Evolutionary conservation across 2,113 vertebrate genomes (phyloP).

Genomic region (Pachypanchax playfairii): DNA sequence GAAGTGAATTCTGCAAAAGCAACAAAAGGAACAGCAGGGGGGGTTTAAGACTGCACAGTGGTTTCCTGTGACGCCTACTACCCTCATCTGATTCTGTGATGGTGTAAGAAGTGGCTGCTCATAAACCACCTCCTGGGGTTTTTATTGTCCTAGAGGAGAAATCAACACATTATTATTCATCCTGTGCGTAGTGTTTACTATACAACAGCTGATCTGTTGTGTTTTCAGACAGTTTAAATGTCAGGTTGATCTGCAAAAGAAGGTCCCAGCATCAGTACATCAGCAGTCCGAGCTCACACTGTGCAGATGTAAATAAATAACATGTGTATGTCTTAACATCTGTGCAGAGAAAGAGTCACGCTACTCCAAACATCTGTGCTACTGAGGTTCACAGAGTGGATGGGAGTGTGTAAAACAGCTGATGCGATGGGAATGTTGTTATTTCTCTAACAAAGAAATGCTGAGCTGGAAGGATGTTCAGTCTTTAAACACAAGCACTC

Average conservation of each 20-base stretch:
- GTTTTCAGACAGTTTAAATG: constrained; percentile 23
- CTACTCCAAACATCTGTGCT: background rate
- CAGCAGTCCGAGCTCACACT: background rate
- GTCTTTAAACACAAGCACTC: background rate
- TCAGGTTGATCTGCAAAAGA: constrained; percentile 12
- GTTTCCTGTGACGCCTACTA: background rate
- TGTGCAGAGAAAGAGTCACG: background rate
- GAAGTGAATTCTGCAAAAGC: background rate
- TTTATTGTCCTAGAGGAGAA: background rate
- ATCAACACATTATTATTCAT: background rate
- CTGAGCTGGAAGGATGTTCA: background rate
- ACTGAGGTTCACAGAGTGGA: constrained; percentile 24
- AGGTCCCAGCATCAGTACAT: constrained; percentile 16
- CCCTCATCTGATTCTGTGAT: background rate
- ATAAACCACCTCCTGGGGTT: background rate
- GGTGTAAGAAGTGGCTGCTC: background rate
- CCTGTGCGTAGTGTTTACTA: constrained; percentile 18
- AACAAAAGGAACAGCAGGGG: background rate
- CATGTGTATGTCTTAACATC: constrained; percentile 10
- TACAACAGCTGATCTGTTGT: constrained; percentile 14
- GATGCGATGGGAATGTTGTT: too few relatives aligned
- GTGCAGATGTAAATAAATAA: background rate
- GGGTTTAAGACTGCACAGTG: background rate
- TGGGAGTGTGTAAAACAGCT: constrained; percentile 3
- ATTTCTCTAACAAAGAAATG: background rate